phyloP scores from a whole-genome alignment of 2,888 invertebrate genomes.

The Sinopyrophorus schimmeli region DNA sequence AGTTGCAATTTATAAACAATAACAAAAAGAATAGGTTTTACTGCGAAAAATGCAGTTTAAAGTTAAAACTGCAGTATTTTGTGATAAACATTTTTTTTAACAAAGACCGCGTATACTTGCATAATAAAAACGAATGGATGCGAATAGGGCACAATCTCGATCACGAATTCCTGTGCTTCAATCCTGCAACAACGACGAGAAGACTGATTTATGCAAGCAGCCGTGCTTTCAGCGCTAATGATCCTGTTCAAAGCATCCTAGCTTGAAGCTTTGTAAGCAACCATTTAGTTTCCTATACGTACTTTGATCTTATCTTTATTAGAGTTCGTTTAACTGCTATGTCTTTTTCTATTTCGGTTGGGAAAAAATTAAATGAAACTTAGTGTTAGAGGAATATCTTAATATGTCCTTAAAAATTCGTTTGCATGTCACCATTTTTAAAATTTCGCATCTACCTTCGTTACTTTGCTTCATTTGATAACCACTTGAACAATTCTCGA shows the following conservation, averaged over 20 bases:
- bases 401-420: neutral
- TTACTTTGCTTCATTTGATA: conserved; percentile 15
- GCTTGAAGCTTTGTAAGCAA: conserved; percentile 18
- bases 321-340: neutral
- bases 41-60: no score
- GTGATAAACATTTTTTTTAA: no score
- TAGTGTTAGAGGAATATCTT: neutral
- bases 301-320: conserved; percentile 10
- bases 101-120: no score
- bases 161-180: conserved; percentile 46
- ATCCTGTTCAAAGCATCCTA: conserved; percentile 21
- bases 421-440: no score
- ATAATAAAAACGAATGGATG: no score
- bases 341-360: no score
- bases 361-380: no score
- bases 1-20: no score
- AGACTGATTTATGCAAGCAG: conserved; percentile 49
- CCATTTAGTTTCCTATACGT: conserved; percentile 11
- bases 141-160: no score
- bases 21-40: no score
- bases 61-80: no score
- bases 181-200: conserved; percentile 42
- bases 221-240: conserved; percentile 36
- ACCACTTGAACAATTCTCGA: conserved; percentile 13
- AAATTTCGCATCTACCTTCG: conserved; percentile 4